These are phyloP conservation scores for Eonycteris spelaea DNA, from an alignment of 2,113 vertebrate genomes.

Conservation along the genomic window DNA sequence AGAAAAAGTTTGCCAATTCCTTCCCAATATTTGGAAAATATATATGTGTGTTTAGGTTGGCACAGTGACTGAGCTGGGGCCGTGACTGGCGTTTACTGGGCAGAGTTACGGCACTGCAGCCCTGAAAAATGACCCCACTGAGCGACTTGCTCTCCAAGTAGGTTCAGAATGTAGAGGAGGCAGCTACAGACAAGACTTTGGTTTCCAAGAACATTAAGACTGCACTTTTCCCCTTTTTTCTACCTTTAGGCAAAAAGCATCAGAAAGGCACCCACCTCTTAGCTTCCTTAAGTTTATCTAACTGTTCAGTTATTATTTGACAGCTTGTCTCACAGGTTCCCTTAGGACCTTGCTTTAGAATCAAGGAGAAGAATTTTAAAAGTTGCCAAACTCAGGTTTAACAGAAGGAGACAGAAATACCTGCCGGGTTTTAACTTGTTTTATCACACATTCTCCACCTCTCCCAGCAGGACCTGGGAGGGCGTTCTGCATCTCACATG, in stretches of 20 bases:
- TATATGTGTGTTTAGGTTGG: not conserved
- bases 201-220: not conserved
- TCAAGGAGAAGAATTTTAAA: constrained; percentile 46
- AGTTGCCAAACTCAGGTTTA: constrained; percentile 59
- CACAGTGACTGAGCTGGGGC: not conserved
- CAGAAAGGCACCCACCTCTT: not conserved
- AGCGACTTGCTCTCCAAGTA: not conserved
- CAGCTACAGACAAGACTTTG: not conserved
- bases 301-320: not conserved
- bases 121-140: not conserved
- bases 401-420: constrained; percentile 58
- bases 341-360: constrained; percentile 44
- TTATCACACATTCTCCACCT: not conserved
- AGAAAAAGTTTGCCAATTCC: not conserved
- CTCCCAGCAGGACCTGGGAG: accelerated
- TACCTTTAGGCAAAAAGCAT: not conserved
- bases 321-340: constrained; percentile 41
- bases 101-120: not conserved
- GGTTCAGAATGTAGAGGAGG: not conserved
- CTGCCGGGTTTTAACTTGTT: not conserved
- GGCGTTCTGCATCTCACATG: not conserved
- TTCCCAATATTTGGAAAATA: not conserved
- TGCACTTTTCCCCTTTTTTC: not conserved
- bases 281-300: not conserved
- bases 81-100: not conserved